A percentile compares a stretch with the other conserved stretches of the same genome.
Conservation (phyloP, 2,888 invertebrate genomes). For the Caenorhabditis becei region DNA sequence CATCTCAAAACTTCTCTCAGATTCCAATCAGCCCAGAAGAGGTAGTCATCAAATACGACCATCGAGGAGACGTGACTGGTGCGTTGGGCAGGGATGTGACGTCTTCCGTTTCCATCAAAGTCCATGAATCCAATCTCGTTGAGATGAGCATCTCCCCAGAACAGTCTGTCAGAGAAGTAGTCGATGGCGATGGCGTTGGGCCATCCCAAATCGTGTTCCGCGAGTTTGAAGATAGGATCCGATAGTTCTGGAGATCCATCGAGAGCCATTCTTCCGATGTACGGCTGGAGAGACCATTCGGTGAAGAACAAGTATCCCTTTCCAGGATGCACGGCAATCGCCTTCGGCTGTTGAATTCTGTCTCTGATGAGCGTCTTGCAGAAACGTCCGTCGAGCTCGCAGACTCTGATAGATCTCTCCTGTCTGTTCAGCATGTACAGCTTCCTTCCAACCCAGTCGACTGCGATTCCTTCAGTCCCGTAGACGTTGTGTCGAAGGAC, state of each 20-base stretch:
- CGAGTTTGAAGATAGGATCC: constrained; percentile 84
- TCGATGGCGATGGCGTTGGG: constrained; percentile 97
- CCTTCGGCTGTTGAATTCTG: constrained; percentile 94
- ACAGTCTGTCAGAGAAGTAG: constrained; percentile 90
- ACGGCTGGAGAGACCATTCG: constrained; percentile 92
- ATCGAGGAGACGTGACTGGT: constrained; percentile 92
- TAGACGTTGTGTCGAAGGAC: constrained; percentile 94
- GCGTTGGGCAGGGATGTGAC: constrained; percentile 75
- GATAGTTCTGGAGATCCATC: constrained; percentile 87
- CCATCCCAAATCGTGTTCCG: constrained; percentile 97
- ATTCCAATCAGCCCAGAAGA: constrained; percentile 99
- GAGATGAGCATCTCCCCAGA: constrained; percentile 98
- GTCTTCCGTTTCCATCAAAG: constrained; percentile 70
- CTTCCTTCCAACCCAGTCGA: constrained; percentile 97
- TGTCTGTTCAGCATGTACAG: constrained; percentile 97
- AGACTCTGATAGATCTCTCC: constrained; percentile 94
- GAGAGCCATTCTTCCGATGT: constrained; percentile 97
- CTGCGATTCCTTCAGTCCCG: constrained; percentile 94
- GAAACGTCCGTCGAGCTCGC: constrained; percentile 93
- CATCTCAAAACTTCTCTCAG: constrained; percentile 90
- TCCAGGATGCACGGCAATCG: constrained; percentile 94
- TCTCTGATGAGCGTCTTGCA: constrained; percentile 88
- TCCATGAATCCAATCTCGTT: constrained; percentile 90
- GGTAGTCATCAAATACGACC: constrained; percentile 92
- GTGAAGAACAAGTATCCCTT: constrained; percentile 89